phyloP scores from a whole-genome alignment of 2,113 vertebrate genomes.

The Gracilinanus agilis region DNA sequence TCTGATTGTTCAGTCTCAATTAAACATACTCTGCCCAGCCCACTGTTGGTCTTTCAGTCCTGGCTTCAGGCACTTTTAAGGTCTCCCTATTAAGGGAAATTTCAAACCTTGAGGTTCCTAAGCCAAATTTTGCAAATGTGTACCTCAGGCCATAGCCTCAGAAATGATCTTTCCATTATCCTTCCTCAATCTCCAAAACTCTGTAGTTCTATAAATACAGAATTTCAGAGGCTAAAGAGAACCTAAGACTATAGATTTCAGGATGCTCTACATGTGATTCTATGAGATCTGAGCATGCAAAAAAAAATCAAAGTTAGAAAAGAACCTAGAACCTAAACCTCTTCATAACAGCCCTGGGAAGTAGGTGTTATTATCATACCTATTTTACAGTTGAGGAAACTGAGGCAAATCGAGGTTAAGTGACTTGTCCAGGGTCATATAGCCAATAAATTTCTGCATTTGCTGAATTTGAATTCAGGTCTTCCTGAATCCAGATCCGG shows the following conservation, averaged over 20 bases:
- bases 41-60: background rate
- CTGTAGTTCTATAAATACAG: background rate
- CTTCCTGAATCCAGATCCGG: conserved; percentile 1
- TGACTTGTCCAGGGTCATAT: background rate
- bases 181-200: background rate
- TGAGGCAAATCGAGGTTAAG: background rate
- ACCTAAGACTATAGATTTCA: background rate
- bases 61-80: background rate
- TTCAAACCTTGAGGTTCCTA: background rate
- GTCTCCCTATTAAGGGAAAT: background rate
- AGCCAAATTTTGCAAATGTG: background rate
- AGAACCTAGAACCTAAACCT: background rate
- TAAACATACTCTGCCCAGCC: background rate
- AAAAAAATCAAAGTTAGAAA: background rate
- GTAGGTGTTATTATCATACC: background rate
- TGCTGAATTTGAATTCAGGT: background rate
- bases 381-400: conserved; percentile 39
- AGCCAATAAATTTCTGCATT: background rate
- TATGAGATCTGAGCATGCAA: background rate
- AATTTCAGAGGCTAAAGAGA: background rate
- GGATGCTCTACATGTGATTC: background rate
- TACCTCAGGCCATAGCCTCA: background rate
- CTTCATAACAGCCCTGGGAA: background rate
- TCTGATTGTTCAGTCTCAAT: background rate
- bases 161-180: background rate